Base-by-base conservation (phyloP, 2,797 vertebrate species). In the Carapus acus region DNA sequence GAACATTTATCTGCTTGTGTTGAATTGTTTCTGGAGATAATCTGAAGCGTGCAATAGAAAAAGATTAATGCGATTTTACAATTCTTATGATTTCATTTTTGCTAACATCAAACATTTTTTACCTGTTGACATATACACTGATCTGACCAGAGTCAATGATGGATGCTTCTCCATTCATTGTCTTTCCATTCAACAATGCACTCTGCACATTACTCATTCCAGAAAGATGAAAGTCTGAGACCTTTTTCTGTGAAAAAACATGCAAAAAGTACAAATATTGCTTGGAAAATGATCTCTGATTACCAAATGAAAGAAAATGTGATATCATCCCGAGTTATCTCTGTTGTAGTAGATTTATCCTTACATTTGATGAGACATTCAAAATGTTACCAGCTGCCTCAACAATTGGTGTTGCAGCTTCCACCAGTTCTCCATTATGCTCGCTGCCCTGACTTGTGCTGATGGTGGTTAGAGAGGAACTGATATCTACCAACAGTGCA, bases 61-160 rank as follows among this genome's bases (percentile, higher is more conserved):
- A 15, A 12, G 15, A 45, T 49, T 67, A 6, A 60, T n/a, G 6
- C 37, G 49, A 51, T 13, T 1, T 27, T 2, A 29, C 16, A 47
- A n/a, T 37, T 50, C 7, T 39, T 15, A 6, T 19, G 7, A 15
- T 34, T 24, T 8, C 24, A 2, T 39, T 56, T 0, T 16, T 18
- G 12, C 17, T 9, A 37, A 8, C 3, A 4, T 33, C 13, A 22
- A 7, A 52, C 4, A 20, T 54, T 1, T 48, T 72, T 66, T 87
- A 97, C 96, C 94, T 96, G 84, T 92, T 89, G 29, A 91, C 90
- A 39, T 93, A 97, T 64, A 96, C 77, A 1, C 87, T 87, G 71
- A 93, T 89, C 57, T 90, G 88, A 19, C 85, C 84, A 43, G 89
- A 73, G 11, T 58, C 85, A 44, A 96, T 78, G 12, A 88, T 76